Evolutionary conservation across 2,888 invertebrate species (phyloP).

Genomic region (Lasioglossum calceatum): DNA sequence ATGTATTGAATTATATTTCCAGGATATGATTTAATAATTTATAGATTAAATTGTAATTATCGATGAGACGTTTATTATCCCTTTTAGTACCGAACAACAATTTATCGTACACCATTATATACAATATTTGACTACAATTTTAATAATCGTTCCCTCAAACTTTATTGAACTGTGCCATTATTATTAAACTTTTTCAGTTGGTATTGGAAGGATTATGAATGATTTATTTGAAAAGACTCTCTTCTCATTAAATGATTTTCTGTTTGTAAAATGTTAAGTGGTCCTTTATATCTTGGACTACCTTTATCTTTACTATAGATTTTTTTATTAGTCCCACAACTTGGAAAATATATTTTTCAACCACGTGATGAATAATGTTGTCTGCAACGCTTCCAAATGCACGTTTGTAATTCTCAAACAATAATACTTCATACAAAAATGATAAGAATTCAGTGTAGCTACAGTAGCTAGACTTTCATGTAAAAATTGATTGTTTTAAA

Average conservation of each 20-base stretch:
- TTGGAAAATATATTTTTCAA: no score
- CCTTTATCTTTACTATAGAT: no score
- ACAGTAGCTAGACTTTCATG: no score
- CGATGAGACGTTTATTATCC: background rate
- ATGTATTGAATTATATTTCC: background rate
- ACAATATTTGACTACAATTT: background rate
- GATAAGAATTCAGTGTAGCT: no score
- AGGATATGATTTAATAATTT: background rate
- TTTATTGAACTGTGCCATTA: background rate
- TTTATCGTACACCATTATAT: background rate
- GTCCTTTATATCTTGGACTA: background rate
- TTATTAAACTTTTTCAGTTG: background rate
- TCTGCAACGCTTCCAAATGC: no score
- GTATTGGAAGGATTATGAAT: background rate
- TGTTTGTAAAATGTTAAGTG: background rate
- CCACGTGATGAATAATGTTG: no score
- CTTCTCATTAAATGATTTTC: background rate
- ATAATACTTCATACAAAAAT: no score
- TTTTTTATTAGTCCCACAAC: no score
- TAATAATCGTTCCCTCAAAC: background rate
- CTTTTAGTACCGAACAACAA: background rate
- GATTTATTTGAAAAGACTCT: background rate
- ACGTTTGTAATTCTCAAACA: no score
- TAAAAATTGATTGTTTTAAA: background rate
- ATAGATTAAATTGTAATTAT: background rate